These are phyloP conservation scores for Heliopora coerulea DNA, from an alignment of 92 coral and sea anemone species.

Conservation along the genomic window DNA sequence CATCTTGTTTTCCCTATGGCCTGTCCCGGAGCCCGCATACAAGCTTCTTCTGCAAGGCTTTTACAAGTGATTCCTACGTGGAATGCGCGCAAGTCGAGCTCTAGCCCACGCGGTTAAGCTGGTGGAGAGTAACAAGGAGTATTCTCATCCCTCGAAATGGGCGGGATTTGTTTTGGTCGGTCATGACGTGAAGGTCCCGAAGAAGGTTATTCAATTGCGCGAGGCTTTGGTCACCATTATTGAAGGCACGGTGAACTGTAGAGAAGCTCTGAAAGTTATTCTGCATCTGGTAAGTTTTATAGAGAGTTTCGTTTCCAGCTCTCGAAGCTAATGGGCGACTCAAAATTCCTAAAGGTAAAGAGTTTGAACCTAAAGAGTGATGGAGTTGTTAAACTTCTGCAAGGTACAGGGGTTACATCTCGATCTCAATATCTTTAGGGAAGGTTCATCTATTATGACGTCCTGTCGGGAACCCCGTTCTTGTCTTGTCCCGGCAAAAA, in stretches of 20 bases:
- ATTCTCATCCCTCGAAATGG: conserved; percentile 98
- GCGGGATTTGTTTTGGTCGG: conserved; percentile 96
- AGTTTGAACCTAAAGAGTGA: too few relatives aligned
- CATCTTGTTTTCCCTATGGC: conserved; percentile 90
- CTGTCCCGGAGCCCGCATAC: conserved; percentile 97
- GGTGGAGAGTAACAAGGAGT: conserved; percentile 92
- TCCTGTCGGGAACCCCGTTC: too few relatives aligned
- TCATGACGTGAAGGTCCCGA: conserved; percentile 72
- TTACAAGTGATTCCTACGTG: conserved; percentile 84
- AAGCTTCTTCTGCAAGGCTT: conserved; percentile 87
- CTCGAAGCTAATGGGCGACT: too few relatives aligned
- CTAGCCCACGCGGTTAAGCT: conserved; percentile 96
- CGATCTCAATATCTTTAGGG: too few relatives aligned
- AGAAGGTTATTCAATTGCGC: conserved; percentile 72
- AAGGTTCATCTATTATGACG: too few relatives aligned
- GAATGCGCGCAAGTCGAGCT: conserved; percentile 89
- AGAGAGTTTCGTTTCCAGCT: neutral
- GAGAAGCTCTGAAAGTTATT: conserved; percentile 92
- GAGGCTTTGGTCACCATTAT: conserved; percentile 73
- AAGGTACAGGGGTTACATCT: too few relatives aligned
- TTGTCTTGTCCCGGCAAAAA: too few relatives aligned
- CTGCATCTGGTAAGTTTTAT: conserved; percentile 81
- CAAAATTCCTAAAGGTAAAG: too few relatives aligned
- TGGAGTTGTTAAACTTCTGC: too few relatives aligned
- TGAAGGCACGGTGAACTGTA: conserved; percentile 67